Conservation (phyloP, 2,797 vertebrate species). For the Cryptoprocta ferox region DNA sequence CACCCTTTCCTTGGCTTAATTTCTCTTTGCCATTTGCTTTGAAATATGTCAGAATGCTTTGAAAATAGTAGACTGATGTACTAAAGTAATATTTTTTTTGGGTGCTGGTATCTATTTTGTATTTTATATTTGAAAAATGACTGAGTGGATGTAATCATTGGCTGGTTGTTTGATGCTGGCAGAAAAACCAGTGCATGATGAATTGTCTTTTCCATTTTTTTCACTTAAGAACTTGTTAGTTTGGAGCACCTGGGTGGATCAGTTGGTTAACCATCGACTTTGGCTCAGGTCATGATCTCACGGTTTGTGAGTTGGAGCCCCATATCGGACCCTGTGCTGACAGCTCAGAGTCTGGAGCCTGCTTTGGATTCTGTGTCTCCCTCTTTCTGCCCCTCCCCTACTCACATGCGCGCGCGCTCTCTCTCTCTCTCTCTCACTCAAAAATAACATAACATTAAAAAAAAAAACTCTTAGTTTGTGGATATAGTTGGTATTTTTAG, state of each 20-base stretch:
- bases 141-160: background rate
- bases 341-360: no score
- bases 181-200: background rate
- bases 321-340: no score
- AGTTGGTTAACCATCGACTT: no score
- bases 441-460: no score
- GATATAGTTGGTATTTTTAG: background rate
- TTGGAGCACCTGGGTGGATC: background rate
- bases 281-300: no score
- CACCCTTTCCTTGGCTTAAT: background rate
- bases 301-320: no score
- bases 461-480: background rate
- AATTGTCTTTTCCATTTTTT: slow-evolving; percentile 25
- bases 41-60: background rate
- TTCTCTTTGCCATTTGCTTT: slow-evolving; percentile 34
- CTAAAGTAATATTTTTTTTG: background rate
- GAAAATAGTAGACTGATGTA: background rate
- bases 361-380: no score
- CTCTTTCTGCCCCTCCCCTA: no score
- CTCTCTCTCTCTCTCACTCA: no score
- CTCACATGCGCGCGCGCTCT: no score
- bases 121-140: background rate
- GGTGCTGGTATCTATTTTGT: background rate
- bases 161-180: background rate
- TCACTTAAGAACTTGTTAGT: background rate